These are phyloP conservation scores for Sylvicola cinctus DNA, from an alignment of 2,888 invertebrate genomes.

Conservation along the genomic window DNA sequence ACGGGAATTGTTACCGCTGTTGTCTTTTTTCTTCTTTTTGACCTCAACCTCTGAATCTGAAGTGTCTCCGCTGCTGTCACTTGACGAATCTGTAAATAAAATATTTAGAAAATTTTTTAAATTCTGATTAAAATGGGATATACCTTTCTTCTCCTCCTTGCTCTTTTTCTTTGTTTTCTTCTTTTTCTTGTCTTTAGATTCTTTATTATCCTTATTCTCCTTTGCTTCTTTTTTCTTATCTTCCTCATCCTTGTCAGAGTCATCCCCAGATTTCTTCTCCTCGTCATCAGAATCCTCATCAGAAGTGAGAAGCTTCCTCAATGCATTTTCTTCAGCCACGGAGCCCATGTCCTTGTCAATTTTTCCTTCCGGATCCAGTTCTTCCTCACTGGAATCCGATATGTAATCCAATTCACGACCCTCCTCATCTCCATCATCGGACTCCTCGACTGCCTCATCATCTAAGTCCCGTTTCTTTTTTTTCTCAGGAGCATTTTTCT, in stretches of 20 bases:
- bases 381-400: constrained; percentile 64
- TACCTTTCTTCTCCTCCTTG: constrained; percentile 40
- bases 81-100: constrained; percentile 34
- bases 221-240: constrained; percentile 53
- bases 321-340: constrained; percentile 79
- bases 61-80: constrained; percentile 49
- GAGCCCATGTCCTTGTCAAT: constrained; percentile 64
- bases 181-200: constrained; percentile 34
- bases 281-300: constrained; percentile 78
- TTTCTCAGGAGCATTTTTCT: constrained; percentile 32
- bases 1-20: constrained; percentile 20
- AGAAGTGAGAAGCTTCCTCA: constrained; percentile 67
- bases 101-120: constrained; percentile 1
- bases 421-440: constrained; percentile 93
- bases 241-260: constrained; percentile 51
- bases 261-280: constrained; percentile 53
- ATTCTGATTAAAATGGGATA: neutral
- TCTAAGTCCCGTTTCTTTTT: constrained; percentile 64
- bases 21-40: constrained; percentile 28
- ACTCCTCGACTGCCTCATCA: constrained; percentile 85
- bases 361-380: constrained; percentile 44
- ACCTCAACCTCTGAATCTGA: constrained; percentile 49
- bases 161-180: constrained; percentile 37
- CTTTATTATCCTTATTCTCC: constrained; percentile 28
- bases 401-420: constrained; percentile 90